phyloP scores from a whole-genome alignment of 2,113 vertebrate species.

The Andinoacara biseriatus region DNA sequence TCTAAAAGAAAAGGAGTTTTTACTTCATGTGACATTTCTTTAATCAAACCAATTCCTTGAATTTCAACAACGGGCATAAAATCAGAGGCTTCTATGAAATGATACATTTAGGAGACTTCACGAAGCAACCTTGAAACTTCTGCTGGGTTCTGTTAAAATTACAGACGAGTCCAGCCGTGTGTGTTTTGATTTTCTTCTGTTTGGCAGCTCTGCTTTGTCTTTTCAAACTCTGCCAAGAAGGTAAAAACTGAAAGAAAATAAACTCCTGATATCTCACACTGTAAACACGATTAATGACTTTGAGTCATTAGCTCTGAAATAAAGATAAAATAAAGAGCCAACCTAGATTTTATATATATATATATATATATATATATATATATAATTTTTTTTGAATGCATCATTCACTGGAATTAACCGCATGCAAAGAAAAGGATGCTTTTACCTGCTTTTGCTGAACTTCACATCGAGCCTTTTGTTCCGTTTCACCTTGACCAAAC shows the following conservation, averaged over 20 bases:
- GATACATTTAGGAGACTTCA: conserved; percentile 18
- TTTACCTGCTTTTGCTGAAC: conserved; percentile 18
- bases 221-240: conserved; percentile 64
- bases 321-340: conserved; percentile 45
- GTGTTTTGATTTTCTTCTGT: conserved; percentile 59
- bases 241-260: conserved; percentile 34
- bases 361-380: neutral
- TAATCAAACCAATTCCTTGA: conserved; percentile 19
- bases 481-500: conserved; percentile 21
- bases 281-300: conserved; percentile 58
- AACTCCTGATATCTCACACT: conserved; percentile 28
- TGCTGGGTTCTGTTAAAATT: conserved; percentile 43
- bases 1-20: neutral
- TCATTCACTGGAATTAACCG: conserved; percentile 23
- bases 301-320: conserved; percentile 66
- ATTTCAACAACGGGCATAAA: neutral
- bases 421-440: conserved; percentile 35
- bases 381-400: conserved; percentile 45
- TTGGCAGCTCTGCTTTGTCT: conserved; percentile 52
- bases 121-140: conserved; percentile 52
- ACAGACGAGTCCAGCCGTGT: conserved; percentile 49
- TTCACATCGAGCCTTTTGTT: conserved; percentile 4
- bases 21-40: conserved; percentile 7
- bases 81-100: neutral
- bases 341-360: conserved; percentile 45